Evolutionary conservation across 1,140 invertebrate genomes (phyloP), one percentile per base, ranked within the genome.

Genomic region (Bradynema listronoti): DNA sequence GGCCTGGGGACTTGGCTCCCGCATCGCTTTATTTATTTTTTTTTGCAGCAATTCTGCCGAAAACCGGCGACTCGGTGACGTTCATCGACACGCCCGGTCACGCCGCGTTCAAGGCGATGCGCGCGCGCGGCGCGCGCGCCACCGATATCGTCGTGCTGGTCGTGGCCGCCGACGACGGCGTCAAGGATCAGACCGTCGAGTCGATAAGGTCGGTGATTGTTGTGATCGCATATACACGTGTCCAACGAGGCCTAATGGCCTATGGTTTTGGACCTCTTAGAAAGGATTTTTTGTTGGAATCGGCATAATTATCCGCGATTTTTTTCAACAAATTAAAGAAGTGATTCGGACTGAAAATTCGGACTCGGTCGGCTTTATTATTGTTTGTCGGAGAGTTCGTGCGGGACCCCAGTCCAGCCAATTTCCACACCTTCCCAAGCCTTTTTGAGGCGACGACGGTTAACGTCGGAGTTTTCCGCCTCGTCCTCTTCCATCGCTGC

Each of bases 51-150:
- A 82, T 79, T 25, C 72, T 89, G 34, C 69, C 83, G n/a, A 65
- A 73, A 42, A 84, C 81, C 41, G 86, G 85, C 1, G 85, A 88
- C 43, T 82, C 76, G 45, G 86, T 96, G 33, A 97, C 93, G 6
- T 97, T 98, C 83, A 78, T 98, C 52, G 94, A 99, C 79, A 99
- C 94, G n/a, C 94, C 94, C n/a, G 94, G 94, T 0, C 94, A 98
- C 83, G 92, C 92, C 22, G 94, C 94, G 49, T 73, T 53, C 33
- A 71, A 61, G 66, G 75, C 29, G 52, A 74, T 46, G 68, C 45
- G 71, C 19, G 50, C 86, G 39, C 84, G 94, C 56, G 94, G 94
- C 14, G 92, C 92, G 1, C 81, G 86, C 60, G 84, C 87, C 34
- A 98, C 95, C 0, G 94, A 99, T 79, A 87, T 98, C 53, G 87